These are phyloP conservation scores for cattle (Bos taurus) DNA, from an alignment of 2,113 vertebrate species.

Conservation along the genomic window ARS-UCD2.0 NC_037333.1:99467501-99468000, in stretches of 20 bases:
- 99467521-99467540: neutral
- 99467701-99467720: neutral
- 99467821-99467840: neutral
- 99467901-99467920: neutral
- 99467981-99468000: neutral
- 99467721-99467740: neutral
- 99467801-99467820: neutral
- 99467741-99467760: neutral
- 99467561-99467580: slow-evolving; percentile 22
- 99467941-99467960: neutral
- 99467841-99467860: neutral
- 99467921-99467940: neutral
- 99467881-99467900: neutral
- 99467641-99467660: neutral
- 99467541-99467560: neutral
- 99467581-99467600: neutral
- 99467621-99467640: slow-evolving; percentile 10
- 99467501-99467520: neutral
- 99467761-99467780: slow-evolving; percentile 7
- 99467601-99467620: neutral
- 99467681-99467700: neutral
- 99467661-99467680: neutral
- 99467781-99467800: neutral
- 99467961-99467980: neutral
- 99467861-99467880: neutral